These are phyloP conservation scores for Chrosomus eos DNA, from an alignment of 2,797 vertebrate genomes.

Conservation along the genomic window DNA sequence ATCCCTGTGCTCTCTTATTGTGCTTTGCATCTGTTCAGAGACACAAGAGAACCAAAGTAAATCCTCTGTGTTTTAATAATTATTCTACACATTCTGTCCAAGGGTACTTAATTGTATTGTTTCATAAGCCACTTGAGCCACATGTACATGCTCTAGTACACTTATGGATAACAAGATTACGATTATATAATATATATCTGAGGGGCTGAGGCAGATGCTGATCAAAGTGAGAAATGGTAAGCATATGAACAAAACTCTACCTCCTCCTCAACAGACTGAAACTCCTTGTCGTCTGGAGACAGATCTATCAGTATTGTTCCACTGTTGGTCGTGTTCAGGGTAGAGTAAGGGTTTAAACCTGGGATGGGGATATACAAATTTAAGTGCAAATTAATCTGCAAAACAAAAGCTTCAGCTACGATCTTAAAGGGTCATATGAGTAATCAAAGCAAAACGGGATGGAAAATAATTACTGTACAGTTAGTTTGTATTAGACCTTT, in stretches of 20 bases:
- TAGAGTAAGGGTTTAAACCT: conserved; percentile 95
- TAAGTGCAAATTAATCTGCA: neutral
- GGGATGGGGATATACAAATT: conserved; percentile 40
- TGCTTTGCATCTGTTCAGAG: conserved; percentile 85
- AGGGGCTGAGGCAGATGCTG: neutral
- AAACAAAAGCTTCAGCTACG: conserved; percentile 20
- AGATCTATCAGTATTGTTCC: conserved; percentile 95
- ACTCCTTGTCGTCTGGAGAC: conserved; percentile 93
- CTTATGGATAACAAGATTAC: neutral
- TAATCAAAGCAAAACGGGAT: neutral
- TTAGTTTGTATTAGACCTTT: neutral
- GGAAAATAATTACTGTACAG: neutral
- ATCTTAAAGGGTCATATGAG: neutral
- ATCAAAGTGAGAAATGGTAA: neutral
- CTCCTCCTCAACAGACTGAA: conserved; percentile 97
- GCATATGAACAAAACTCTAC: conserved; percentile 65
- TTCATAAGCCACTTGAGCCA: neutral
- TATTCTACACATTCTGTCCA: neutral
- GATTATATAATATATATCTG: neutral
- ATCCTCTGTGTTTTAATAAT: neutral
- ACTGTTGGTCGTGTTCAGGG: conserved; percentile 95
- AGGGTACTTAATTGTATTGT: neutral
- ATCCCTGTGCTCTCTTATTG: conserved; percentile 95
- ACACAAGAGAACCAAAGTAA: neutral
- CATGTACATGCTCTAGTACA: neutral